phyloP scores from a whole-genome alignment of 2,888 invertebrate genomes.

The Blastobasis lacticolella region DNA sequence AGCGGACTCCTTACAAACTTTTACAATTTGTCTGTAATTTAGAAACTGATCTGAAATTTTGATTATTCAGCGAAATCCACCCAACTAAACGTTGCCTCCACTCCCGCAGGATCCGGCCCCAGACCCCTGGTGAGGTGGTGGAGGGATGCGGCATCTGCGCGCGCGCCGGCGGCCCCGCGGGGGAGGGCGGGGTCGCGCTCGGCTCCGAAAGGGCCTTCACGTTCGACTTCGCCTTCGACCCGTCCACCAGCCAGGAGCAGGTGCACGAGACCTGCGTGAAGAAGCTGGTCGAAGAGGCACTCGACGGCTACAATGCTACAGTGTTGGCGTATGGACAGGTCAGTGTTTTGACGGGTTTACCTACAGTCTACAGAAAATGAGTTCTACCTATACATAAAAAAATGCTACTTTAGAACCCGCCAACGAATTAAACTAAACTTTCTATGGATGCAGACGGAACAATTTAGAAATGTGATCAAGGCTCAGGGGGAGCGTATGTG shows the following conservation, averaged over 20 bases:
- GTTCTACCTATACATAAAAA: no score
- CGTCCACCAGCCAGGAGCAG: constrained; percentile 78
- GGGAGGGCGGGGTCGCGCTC: constrained; percentile 92
- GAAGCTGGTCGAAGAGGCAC: constrained; percentile 90
- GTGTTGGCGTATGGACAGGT: constrained; percentile 97
- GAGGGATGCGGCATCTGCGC: constrained; percentile 97
- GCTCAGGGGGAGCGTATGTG: no score
- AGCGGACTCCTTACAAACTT: no score
- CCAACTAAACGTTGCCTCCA: background rate
- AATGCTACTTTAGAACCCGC: no score
- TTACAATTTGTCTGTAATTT: no score
- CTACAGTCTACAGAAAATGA: no score
- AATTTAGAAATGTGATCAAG: no score
- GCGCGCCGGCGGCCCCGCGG: constrained; percentile 88
- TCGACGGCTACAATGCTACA: constrained; percentile 98
- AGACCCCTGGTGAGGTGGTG: constrained; percentile 92
- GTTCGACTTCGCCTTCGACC: constrained; percentile 96
- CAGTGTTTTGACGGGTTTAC: constrained; percentile 21
- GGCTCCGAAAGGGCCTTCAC: constrained; percentile 97
- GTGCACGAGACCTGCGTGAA: constrained; percentile 91
- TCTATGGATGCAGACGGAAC: no score
- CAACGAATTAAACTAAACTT: no score
- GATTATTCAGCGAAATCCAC: no score
- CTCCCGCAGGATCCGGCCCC: constrained; percentile 90
- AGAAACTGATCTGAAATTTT: no score